These are phyloP conservation scores for Atrina japonica DNA, from an alignment of 2,888 invertebrate species.

Conservation along the genomic window DNA sequence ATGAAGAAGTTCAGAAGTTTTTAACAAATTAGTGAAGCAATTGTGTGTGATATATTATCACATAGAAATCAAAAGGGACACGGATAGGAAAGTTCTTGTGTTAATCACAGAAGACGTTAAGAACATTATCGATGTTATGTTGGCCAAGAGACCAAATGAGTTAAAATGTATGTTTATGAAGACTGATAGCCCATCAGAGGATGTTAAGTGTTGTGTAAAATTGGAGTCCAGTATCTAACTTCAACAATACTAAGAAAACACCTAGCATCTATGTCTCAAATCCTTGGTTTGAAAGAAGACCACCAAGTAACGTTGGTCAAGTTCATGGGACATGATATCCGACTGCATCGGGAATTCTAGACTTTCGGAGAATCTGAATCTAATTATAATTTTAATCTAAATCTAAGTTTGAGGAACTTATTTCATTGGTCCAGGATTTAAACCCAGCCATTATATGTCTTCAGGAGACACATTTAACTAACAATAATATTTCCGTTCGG, in stretches of 20 bases:
- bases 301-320: conserved; percentile 22
- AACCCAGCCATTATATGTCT: too few species aligned
- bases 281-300: conserved; percentile 14
- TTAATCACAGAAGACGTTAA: conserved; percentile 6
- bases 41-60: neutral
- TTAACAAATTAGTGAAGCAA: conserved; percentile 6
- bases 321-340: conserved; percentile 41
- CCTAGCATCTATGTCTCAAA: conserved; percentile 6
- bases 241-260: conserved; percentile 23
- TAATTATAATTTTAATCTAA: too few species aligned
- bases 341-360: conserved; percentile 40
- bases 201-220: neutral
- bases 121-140: neutral
- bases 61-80: conserved; percentile 16
- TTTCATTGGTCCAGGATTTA: too few species aligned
- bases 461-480: too few species aligned
- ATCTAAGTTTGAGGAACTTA: too few species aligned
- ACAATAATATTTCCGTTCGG: too few species aligned
- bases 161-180: conserved; percentile 1
- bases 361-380: conserved; percentile 42
- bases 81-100: conserved; percentile 15
- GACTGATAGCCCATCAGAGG: neutral
- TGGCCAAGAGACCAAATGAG: neutral
- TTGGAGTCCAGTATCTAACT: neutral
- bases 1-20: neutral